Base-by-base conservation (phyloP, 2,888 invertebrate genomes). In the Melieria crassipennis region DNA sequence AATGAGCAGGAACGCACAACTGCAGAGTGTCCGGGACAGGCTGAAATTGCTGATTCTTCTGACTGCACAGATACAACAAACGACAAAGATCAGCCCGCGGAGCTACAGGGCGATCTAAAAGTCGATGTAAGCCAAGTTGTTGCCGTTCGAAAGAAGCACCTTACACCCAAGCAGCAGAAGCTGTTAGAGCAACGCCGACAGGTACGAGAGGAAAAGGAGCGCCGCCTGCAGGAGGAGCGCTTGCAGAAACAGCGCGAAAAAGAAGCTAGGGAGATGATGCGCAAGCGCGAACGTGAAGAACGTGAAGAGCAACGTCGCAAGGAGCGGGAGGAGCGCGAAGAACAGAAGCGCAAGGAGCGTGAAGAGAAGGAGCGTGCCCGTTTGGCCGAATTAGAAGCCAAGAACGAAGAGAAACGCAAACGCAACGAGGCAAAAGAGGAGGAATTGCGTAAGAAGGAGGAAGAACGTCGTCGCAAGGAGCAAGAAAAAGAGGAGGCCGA, bases 401-500 rank as follows among this genome's bases (percentile, higher is more conserved):
- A 82, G 67, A 82, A 83, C 61, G 83, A 83, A 71, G 82, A 82
- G 60, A 80, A 80, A 69, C 78, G 81, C 4, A 81, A 80, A 61
- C 79, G 78, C 45, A 79, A 79, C 47, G 84, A 83, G 69, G 81
- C 80, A 43, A 81, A 81, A 52, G 84, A 84, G 65, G 85, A 87
- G 71, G 86, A 86, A 71, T 79, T 82, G 43, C 84, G 84, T 60
- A 84, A 86, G 73, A 85, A 82, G 58, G 86, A 87, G 65, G 87
- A 87, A 50, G 87, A 87, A 61, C 84, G 83, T 0, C 83, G 83
- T 76, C 91, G 88, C 85, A 93, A 90, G 77, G 90, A 91, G 77
- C 88, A 88, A 66, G 91, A 91, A 78, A 93, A 91, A 78, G 89
- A 91, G 77, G 94, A 93, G 84, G 91, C 90, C 66, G 92, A 93